Evolutionary conservation across 2,888 invertebrate genomes (phyloP).

Genomic region (Lasioglossum figueresi): DNA sequence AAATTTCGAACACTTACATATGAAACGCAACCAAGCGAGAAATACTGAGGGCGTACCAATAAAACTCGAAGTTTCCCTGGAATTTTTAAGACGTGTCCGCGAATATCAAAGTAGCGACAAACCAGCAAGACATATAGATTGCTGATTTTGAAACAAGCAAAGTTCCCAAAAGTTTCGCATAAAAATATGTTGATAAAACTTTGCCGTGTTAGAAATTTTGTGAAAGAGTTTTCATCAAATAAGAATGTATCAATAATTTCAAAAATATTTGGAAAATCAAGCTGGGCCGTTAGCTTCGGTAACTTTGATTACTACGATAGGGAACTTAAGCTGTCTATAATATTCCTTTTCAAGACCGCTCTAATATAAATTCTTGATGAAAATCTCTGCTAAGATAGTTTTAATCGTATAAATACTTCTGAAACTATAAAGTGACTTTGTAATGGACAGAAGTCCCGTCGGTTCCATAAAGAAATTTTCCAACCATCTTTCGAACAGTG

Average conservation of each 20-base stretch:
- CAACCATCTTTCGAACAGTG: not conserved
- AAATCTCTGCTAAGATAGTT: not conserved
- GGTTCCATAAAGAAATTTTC: not conserved
- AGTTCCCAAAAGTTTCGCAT: not conserved
- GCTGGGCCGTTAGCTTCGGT: not conserved
- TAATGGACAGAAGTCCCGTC: not conserved
- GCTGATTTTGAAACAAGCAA: not conserved
- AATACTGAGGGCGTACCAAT: not conserved
- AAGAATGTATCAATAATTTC: not conserved
- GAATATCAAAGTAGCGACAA: conserved; percentile 10
- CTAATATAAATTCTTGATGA: not conserved
- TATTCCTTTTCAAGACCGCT: conserved; percentile 1
- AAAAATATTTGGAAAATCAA: not conserved
- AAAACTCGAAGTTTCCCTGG: conserved; percentile 15
- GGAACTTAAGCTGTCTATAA: not conserved
- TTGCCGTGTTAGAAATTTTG: not conserved
- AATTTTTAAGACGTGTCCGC: conserved; percentile 24
- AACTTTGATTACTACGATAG: not conserved
- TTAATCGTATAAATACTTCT: conserved; percentile 9
- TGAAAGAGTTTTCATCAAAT: not conserved
- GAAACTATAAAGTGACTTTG: not conserved
- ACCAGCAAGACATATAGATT: not conserved
- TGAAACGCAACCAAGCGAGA: not conserved
- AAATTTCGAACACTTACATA: not conserved
- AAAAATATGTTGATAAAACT: not conserved